These are phyloP conservation scores for Meganola albula DNA, from an alignment of 2,888 invertebrate species.

Conservation along the genomic window DNA sequence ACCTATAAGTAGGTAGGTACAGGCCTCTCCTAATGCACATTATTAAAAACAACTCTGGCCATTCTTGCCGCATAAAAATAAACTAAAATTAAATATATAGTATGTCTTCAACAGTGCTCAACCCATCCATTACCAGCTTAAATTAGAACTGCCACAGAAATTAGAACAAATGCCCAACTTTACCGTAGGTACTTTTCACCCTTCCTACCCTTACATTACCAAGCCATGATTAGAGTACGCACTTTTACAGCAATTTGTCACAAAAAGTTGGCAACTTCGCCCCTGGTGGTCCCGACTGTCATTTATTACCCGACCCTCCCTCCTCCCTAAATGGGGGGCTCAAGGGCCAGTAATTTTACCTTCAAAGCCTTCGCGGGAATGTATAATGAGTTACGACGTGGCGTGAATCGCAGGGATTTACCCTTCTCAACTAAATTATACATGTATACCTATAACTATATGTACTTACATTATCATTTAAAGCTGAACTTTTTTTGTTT, in stretches of 20 bases:
- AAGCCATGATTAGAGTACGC: slow-evolving; percentile 46
- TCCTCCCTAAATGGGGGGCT: slow-evolving; percentile 33
- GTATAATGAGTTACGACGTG: slow-evolving; percentile 69
- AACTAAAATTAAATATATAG: too few species aligned
- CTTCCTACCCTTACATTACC: slow-evolving; percentile 22
- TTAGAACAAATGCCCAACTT: slow-evolving; percentile 21
- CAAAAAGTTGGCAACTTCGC: slow-evolving; percentile 69
- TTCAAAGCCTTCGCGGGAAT: slow-evolving; percentile 71
- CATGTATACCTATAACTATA: too few species aligned
- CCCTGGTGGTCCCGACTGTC: slow-evolving; percentile 45
- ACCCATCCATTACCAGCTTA: background rate
- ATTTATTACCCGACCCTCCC: slow-evolving; percentile 57
- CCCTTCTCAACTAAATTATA: too few species aligned
- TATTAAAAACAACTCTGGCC: too few species aligned
- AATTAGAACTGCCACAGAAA: slow-evolving; percentile 7
- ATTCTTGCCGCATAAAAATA: too few species aligned
- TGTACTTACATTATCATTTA: too few species aligned
- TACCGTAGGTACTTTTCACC: slow-evolving; percentile 14
- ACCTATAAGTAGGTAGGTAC: too few species aligned
- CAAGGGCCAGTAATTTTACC: slow-evolving; percentile 70
- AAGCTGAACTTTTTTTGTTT: too few species aligned
- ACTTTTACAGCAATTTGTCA: slow-evolving; percentile 73
- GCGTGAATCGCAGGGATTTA: slow-evolving; percentile 65
- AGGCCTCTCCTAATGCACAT: too few species aligned
- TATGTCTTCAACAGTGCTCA: too few species aligned